Evolutionary conservation across 1,140 invertebrate species (phyloP), one percentile per base, ranked within the genome.

Genomic region (Drosophila sulfurigaster): DNA sequence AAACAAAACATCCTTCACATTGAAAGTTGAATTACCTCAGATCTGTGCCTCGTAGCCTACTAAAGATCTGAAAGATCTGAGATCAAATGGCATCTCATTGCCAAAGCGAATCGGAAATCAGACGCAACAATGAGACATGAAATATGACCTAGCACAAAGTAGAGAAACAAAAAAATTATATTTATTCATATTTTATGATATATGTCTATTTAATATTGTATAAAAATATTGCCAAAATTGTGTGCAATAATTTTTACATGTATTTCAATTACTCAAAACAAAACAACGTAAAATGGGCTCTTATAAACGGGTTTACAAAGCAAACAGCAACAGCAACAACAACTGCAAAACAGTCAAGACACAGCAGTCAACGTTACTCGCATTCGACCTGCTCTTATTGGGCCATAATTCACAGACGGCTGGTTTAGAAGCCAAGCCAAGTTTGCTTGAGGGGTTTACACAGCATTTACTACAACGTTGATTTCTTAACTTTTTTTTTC

Each of bases 21-120:
- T 83, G 51, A 78, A 52, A 87, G 83, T 80, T 89, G 85, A 88
- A 72, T 83, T 74, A 87, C 83, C 85, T 83, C 64, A 67, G 56
- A 60, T 68, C 76, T 63, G 35, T 38, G 68, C 30, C 3, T 60
- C 62, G 49, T 54, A 66, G 62, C 66, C 69, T 60, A 58, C 28
- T 68, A 77, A 69, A 81, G 75, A 87, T 87, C 62, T 70, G 75
- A 72, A 89, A 25, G 20, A 20, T 20, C 20, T 20, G 20, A 20
- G 83, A 89, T 87, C 83, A 87, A 80, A 87, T 65, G 80, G 72
- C 78, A 58, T 71, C 78, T 88, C 83, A 87, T 88, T 87, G 83
- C 85, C 83, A 89, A 25, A 66, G 30, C 65, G 57, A 71, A 88
- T 87, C 77, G 85, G 77, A 87, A 89, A 88, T 78, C 85, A 67